A percentile compares a stretch with the other conserved stretches of the same genome.
These are phyloP conservation scores for Trissonchulus sp. DNA, from an alignment of 2,888 invertebrate species.

Conservation along the genomic window DNA sequence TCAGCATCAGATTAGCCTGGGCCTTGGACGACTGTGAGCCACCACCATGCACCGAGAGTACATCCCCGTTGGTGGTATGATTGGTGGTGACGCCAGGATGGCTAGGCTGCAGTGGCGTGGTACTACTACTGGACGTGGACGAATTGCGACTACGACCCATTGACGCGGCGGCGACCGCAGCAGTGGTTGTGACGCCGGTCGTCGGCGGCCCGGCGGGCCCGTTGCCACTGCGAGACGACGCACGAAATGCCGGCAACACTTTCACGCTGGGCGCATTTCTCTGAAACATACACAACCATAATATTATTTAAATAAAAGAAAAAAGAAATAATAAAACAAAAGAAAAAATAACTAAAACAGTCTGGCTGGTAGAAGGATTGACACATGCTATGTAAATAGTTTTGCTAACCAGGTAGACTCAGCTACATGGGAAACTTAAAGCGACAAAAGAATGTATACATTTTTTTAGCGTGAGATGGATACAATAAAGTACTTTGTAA, in stretches of 20 bases:
- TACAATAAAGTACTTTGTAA: no score
- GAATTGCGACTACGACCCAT: constrained; percentile 32
- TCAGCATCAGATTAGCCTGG: not conserved
- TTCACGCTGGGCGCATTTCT: constrained; percentile 42
- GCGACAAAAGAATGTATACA: no score
- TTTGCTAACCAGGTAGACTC: no score
- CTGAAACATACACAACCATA: no score
- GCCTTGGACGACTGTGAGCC: not conserved
- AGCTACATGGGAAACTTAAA: no score
- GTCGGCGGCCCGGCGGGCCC: constrained; percentile 34
- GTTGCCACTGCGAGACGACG: constrained; percentile 25
- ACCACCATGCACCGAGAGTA: not conserved
- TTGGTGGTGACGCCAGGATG: not conserved
- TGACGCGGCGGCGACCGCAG: not conserved
- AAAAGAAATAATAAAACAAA: no score
- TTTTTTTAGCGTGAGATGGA: no score
- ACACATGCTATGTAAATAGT: no score
- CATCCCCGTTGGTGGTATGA: not conserved
- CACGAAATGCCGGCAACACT: constrained; percentile 40
- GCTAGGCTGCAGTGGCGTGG: constrained; percentile 35
- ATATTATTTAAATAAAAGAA: no score
- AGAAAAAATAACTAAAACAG: no score
- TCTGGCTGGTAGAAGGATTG: no score
- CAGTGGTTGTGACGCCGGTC: constrained; percentile 29
- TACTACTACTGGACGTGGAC: constrained; percentile 36